phyloP scores from a whole-genome alignment of 2,113 vertebrate genomes.

The Abramis brama region DNA sequence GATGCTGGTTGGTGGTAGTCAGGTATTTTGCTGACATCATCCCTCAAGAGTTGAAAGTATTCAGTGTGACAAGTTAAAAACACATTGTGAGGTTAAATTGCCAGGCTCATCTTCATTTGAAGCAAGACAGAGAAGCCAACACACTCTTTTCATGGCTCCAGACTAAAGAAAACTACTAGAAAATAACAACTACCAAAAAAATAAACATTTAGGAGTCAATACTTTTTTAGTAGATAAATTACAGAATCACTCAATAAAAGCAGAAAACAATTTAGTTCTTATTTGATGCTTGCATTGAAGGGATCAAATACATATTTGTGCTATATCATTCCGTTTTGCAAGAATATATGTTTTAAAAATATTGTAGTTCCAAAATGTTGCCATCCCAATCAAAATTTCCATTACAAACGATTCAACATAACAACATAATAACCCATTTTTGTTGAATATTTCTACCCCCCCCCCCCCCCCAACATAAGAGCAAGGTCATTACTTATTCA shows the following conservation, averaged over 20 bases:
- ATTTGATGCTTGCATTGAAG: neutral
- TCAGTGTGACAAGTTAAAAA: constrained; percentile 78
- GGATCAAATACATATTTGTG: neutral
- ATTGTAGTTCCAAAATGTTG: neutral
- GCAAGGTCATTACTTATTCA: neutral
- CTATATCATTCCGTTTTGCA: neutral
- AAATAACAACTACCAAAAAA: neutral
- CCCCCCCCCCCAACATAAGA: no score
- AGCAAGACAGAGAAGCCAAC: neutral
- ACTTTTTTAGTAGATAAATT: neutral
- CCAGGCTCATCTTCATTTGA: constrained; percentile 41
- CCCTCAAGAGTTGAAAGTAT: constrained; percentile 60
- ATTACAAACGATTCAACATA: neutral
- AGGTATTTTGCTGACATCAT: constrained; percentile 72
- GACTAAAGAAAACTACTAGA: neutral
- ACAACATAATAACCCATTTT: neutral
- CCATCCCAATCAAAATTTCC: neutral
- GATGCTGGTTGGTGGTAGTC: constrained; percentile 71
- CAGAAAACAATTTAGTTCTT: neutral
- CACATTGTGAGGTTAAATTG: constrained; percentile 69
- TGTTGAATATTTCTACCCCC: neutral
- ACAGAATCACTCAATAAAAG: neutral
- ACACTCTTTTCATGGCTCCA: neutral
- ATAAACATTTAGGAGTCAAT: neutral
- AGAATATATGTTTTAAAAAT: neutral